Evolutionary conservation across 2,888 invertebrate species (phyloP).

Genomic region (Corythucha ciliata): DNA sequence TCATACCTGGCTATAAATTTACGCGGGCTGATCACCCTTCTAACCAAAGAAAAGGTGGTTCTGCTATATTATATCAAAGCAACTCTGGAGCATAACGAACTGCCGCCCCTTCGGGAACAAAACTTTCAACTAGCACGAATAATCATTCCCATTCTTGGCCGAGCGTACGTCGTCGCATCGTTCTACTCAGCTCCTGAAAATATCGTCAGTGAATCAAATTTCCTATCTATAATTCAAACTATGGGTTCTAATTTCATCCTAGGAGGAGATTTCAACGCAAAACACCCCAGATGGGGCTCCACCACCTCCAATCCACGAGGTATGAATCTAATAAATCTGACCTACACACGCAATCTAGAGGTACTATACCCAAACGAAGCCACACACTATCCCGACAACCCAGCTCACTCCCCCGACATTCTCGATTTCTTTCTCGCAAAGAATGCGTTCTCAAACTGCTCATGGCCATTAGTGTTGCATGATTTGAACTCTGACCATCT

Average conservation of each 20-base stretch:
- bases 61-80: conserved; percentile 8
- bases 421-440: conserved; percentile 9
- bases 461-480: background rate
- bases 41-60: conserved; percentile 11
- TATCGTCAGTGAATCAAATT: conserved; percentile 3
- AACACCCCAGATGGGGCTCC: conserved; percentile 16
- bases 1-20: conserved; percentile 10
- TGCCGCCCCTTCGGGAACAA: background rate
- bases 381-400: conserved; percentile 8
- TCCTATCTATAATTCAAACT: background rate
- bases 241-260: conserved; percentile 7
- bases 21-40: conserved; percentile 11
- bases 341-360: background rate
- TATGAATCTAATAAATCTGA: background rate
- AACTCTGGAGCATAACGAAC: background rate
- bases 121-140: conserved; percentile 9
- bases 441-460: background rate
- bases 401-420: conserved; percentile 3
- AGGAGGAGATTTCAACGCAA: conserved; percentile 14
- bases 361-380: conserved; percentile 7
- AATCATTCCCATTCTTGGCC: background rate
- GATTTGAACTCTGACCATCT: conserved; percentile 14
- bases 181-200: conserved; percentile 15
- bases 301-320: conserved; percentile 4
- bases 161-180: background rate